Evolutionary conservation across 2,797 vertebrate genomes (phyloP).

Genomic region (Choloepus didactylus): DNA sequence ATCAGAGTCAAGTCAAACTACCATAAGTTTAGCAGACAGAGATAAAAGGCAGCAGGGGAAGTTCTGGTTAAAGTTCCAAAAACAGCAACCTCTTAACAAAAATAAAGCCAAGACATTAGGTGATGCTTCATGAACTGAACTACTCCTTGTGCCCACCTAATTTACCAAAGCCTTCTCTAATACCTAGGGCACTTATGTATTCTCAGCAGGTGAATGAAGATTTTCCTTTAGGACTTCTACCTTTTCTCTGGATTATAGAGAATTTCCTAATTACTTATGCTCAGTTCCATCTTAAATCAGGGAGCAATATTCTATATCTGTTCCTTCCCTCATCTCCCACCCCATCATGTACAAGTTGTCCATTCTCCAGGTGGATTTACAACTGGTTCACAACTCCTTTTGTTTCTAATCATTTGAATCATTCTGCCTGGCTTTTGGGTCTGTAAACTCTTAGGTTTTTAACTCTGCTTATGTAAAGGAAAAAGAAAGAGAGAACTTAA

Average conservation of each 20-base stretch:
- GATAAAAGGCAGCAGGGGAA: not conserved
- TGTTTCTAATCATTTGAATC: not conserved
- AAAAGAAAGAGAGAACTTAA: not conserved
- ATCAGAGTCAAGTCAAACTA: not conserved
- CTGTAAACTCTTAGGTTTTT: not conserved
- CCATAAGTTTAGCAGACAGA: not conserved
- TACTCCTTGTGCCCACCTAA: not conserved
- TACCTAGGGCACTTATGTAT: not conserved
- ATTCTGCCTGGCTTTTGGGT: not conserved
- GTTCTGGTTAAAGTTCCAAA: slow-evolving; percentile 36
- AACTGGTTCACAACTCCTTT: not conserved
- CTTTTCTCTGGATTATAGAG: not conserved
- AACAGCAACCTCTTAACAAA: not conserved
- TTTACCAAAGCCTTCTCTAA: not conserved
- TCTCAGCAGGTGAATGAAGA: not conserved
- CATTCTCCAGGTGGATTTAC: not conserved
- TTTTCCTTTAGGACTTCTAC: not conserved
- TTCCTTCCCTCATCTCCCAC: not conserved
- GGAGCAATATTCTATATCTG: not conserved
- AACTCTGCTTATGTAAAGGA: not conserved
- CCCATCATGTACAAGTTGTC: not conserved
- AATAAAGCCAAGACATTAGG: not conserved
- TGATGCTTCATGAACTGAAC: not conserved
- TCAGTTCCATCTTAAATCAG: not conserved
- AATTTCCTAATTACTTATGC: not conserved